Evolutionary conservation across 2,113 vertebrate species (phyloP).

Genomic region (Illadopsis cleaveri): DNA sequence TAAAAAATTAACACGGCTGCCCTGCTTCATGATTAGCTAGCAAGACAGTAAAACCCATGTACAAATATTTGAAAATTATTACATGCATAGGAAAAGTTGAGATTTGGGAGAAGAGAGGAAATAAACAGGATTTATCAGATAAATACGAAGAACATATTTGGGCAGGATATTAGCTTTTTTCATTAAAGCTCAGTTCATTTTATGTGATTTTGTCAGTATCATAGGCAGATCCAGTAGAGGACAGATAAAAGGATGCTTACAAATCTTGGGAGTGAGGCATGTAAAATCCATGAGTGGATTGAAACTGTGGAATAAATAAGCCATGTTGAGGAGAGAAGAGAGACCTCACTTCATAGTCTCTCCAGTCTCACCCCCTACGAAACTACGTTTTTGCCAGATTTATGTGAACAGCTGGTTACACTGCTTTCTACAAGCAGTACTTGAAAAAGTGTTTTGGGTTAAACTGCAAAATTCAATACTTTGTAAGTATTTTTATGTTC

Average conservation of each 20-base stretch:
- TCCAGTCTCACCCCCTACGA: accelerated
- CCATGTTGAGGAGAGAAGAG: background rate
- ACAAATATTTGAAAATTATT: background rate
- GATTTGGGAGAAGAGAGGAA: background rate
- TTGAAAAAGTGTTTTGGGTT: background rate
- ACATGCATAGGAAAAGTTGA: background rate
- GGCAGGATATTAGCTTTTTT: background rate
- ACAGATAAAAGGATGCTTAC: background rate
- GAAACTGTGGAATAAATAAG: background rate
- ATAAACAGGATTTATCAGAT: background rate
- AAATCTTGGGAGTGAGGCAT: background rate
- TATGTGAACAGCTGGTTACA: background rate
- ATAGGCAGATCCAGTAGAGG: background rate
- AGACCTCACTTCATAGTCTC: background rate
- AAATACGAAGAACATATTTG: background rate
- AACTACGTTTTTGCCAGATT: background rate
- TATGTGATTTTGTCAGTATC: background rate
- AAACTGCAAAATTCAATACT: background rate
- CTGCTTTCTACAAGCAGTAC: background rate
- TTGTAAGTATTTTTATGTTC: background rate
- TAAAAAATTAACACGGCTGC: background rate
- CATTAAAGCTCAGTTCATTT: background rate
- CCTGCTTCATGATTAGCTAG: background rate
- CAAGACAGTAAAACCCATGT: background rate
- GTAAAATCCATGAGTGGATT: background rate